Evolutionary conservation across 2,797 vertebrate species (phyloP), one percentile per base, ranked within the genome.

Genomic region (Urocyon cinereoargenteus): DNA sequence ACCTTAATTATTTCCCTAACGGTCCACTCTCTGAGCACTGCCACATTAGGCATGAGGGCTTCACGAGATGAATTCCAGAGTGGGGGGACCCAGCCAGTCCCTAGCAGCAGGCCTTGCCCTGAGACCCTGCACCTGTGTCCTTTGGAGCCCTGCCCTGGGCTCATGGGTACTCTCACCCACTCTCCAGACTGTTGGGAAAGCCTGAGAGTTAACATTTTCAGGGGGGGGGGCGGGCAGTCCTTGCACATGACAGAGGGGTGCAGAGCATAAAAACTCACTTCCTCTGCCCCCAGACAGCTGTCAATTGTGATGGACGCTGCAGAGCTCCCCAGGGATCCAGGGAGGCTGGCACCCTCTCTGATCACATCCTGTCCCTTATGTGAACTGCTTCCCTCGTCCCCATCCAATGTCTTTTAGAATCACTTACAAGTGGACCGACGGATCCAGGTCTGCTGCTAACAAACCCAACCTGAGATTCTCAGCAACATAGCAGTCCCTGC

Each of bases 71-170:
- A 21, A 61, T 61, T 61, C 26, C 11, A 12, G 13, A 51, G 10
- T 10, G 5, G 4, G 31, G n/a, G 14, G 7, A 28, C 28, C 19
- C 28, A 21, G 13, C 36, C 75, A 28, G 51, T 16, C 31, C 1
- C 0, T 3, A 55, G 4, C 51, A 3, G 2, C 6, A 26, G 31
- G 34, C 26, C 62, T 16, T 19, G 59, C 21, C 18, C 19, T 19
- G 0, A 66, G 1, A 31, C 13, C 21, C 34, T 26, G 6, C 21
- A 16, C 31, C 31, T 51, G 22, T 11, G 0, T 13, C 18, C 13
- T 2, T 59, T 64, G 28, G 6, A 28, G n/a, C n/a, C 16, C 3
- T 0, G 10, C 36, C 84, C 57, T 66, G n/a, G 45, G 24, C 24
- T 4, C 0, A 22, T 1, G 40, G 3, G 12, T 19, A 6, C 57